Conservation (phyloP, 92 coral and sea anemone species). For the Palythoa grandis region DNA sequence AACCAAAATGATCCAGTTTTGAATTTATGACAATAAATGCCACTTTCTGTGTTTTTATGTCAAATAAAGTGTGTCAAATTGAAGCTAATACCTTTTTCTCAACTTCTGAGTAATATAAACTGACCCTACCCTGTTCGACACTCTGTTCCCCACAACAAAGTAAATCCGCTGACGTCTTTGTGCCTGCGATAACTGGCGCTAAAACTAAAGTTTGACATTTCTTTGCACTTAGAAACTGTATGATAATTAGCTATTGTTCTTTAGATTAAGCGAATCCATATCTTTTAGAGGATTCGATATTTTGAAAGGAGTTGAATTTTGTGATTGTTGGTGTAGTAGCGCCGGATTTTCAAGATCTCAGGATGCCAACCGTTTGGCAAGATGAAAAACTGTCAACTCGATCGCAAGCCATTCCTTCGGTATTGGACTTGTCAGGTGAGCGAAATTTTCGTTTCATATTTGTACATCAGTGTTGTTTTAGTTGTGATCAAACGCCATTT, state of each 20-base stretch:
- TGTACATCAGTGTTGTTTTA: neutral
- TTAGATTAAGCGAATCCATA: neutral
- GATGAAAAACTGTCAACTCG: slow-evolving; percentile 7
- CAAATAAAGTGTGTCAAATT: neutral
- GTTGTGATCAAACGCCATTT: neutral
- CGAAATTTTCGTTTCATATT: neutral
- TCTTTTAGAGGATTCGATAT: neutral
- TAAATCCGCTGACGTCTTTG: slow-evolving; percentile 21
- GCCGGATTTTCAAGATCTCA: neutral
- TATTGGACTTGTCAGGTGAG: slow-evolving; percentile 44
- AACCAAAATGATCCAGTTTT: neutral
- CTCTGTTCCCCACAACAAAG: neutral
- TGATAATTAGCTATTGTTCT: neutral
- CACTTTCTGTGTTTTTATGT: neutral
- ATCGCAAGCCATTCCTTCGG: slow-evolving; percentile 22
- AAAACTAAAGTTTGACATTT: slow-evolving; percentile 41
- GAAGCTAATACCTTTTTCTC: neutral
- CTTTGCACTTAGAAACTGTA: neutral
- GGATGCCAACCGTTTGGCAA: slow-evolving; percentile 32
- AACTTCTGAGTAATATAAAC: neutral
- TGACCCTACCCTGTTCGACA: neutral
- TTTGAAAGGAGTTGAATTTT: neutral
- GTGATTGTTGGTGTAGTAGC: neutral
- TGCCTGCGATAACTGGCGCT: slow-evolving; percentile 47
- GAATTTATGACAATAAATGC: neutral